Evolutionary conservation across 92 coral and sea anemone genomes (phyloP), one percentile per base, ranked within the genome.

Genomic region (Actinostola sp.): DNA sequence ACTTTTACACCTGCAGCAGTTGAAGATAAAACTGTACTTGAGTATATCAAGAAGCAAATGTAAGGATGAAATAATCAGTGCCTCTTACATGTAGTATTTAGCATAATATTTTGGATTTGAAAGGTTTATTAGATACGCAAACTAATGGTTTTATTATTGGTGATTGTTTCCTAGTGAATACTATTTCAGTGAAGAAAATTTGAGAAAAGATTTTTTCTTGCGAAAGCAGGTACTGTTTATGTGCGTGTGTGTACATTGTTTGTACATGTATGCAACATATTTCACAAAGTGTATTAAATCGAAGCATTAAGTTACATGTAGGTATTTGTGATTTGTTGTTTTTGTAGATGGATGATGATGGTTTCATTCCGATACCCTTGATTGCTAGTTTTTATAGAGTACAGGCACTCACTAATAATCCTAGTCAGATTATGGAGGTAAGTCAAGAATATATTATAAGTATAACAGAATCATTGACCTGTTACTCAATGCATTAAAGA

Each of bases 371-470:
- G 33, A 61, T 94, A 67, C 73, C 76, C 5, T 86, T 94, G 28
- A 86, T 94, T 63, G 97, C 98, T 66, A 94, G 95, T 76, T 94
- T 94, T 45, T 94, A 94, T 77, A 86, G 98, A 83, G 98, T 94
- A 17, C 98, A 94, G 77, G 98, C 98, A 6, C 84, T 94, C 27
- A 94, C 97, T 19, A 93, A 88, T 60, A 97, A 94, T 70, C 69
- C 81, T 12, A 92, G 86, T 56, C 87, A 88, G 30, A 92, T 94
- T 17, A 49, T 91, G 12, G 94, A 91, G 89, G 98, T 94, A 71
- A 34, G 75, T 73, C 20, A 0, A 39, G 20, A 14, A 10, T 2
- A 14, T 2, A 9, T 61, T 29, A 20, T 3, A 0, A 34, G 14
- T 31, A 61, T 28, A 39, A 14, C 7, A 39, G 14, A 39, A 39